Evolutionary conservation across 2,797 vertebrate genomes (phyloP).

Genomic region (Ptychadena robeensis): DNA sequence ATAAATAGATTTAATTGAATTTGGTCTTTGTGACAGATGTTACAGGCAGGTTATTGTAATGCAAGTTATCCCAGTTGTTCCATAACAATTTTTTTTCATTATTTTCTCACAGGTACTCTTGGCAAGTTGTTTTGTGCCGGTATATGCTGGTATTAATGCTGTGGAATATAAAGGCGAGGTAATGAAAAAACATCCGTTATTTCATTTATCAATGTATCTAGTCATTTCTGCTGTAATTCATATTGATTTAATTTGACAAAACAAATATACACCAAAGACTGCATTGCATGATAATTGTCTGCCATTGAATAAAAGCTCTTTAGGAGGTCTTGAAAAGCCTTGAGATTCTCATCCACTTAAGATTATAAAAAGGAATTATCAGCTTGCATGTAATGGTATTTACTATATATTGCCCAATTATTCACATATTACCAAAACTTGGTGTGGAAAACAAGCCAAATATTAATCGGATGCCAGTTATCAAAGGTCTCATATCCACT

Average conservation of each 20-base stretch:
- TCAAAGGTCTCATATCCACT: too few relatives aligned
- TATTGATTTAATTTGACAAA: background rate
- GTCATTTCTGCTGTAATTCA: background rate
- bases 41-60: background rate
- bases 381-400: too few relatives aligned
- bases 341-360: background rate
- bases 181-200: conserved; percentile 55
- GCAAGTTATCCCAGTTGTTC: background rate
- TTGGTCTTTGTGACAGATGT: background rate
- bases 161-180: conserved; percentile 89
- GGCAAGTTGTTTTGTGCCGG: conserved; percentile 89
- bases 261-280: background rate
- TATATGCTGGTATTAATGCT: conserved; percentile 84
- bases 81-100: background rate
- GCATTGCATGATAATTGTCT: background rate
- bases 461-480: too few relatives aligned
- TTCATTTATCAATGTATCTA: background rate
- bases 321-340: background rate
- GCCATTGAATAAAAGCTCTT: background rate
- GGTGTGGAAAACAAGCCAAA: too few relatives aligned
- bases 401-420: too few relatives aligned
- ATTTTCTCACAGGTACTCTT: conserved; percentile 78
- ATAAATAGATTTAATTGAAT: conserved; percentile 6
- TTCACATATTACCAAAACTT: too few relatives aligned
- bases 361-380: too few relatives aligned